phyloP scores from a whole-genome alignment of 2,888 invertebrate species.

The Patella depressa region DNA sequence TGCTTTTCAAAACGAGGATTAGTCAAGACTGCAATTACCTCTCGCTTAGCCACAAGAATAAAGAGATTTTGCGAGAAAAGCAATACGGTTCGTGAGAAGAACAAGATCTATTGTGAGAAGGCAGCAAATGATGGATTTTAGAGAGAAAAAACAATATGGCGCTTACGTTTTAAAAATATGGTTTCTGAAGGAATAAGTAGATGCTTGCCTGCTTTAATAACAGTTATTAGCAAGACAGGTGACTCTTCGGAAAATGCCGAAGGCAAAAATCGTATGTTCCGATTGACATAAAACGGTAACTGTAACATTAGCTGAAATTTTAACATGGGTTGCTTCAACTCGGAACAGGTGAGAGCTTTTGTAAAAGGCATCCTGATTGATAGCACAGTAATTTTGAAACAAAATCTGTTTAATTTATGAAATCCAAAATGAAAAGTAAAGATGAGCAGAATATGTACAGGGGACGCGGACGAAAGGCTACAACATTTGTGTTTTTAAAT shows the following conservation, averaged over 20 bases:
- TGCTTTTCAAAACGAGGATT: conserved; percentile 11
- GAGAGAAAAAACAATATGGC: conserved; percentile 1
- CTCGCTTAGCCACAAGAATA: not conserved
- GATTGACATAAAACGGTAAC: too few species aligned
- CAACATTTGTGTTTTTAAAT: too few species aligned
- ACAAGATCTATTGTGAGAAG: conserved; percentile 5
- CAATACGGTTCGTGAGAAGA: conserved; percentile 11
- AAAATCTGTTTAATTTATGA: too few species aligned
- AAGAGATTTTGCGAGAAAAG: conserved; percentile 10
- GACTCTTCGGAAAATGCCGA: not conserved
- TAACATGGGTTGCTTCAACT: too few species aligned
- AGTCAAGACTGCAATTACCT: not conserved
- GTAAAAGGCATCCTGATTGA: not conserved
- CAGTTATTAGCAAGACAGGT: not conserved
- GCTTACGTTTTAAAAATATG: not conserved
- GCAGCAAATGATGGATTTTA: not conserved
- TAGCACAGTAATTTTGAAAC: not conserved
- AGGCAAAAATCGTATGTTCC: too few species aligned
- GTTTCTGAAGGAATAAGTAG: not conserved
- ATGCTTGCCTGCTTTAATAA: not conserved
- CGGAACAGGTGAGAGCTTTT: not conserved
- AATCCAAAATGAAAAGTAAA: too few species aligned
- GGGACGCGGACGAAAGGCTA: too few species aligned
- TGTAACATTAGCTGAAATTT: too few species aligned
- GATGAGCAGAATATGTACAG: too few species aligned